Evolutionary conservation across 92 coral and sea anemone species (phyloP).

Genomic region (Isaurus tuberculatus): DNA sequence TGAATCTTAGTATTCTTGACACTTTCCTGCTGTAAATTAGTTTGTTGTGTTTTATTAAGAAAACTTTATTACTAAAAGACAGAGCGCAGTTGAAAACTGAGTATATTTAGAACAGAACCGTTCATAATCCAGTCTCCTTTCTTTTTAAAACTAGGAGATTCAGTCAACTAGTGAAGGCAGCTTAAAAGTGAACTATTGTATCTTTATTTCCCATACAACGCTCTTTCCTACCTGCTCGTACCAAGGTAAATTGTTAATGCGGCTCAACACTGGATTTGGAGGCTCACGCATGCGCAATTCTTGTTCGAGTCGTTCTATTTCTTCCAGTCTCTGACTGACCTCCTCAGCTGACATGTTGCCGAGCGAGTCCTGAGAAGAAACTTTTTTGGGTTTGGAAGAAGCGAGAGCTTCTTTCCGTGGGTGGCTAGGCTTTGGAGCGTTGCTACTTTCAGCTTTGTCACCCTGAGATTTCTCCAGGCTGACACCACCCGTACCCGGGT

Average conservation of each 20-base stretch:
- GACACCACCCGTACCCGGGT: constrained; percentile 11
- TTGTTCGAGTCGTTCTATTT: constrained; percentile 50
- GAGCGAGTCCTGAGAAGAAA: constrained; percentile 38
- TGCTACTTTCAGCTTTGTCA: neutral
- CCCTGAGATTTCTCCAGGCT: neutral
- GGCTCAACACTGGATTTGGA: constrained; percentile 63
- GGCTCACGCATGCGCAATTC: constrained; percentile 50
- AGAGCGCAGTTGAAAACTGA: too few relatives aligned
- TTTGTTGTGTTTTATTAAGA: too few relatives aligned
- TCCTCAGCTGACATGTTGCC: constrained; percentile 49
- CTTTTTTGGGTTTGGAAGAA: constrained; percentile 18
- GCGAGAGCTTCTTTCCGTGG: constrained; percentile 1
- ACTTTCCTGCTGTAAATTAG: too few relatives aligned
- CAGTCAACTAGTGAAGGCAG: too few relatives aligned
- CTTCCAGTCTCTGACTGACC: constrained; percentile 43
- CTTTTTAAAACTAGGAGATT: too few relatives aligned
- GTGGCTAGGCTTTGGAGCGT: constrained; percentile 1
- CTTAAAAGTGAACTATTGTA: too few relatives aligned
- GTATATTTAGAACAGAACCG: too few relatives aligned
- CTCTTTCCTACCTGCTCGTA: constrained; percentile 76
- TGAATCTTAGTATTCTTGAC: too few relatives aligned
- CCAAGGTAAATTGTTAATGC: constrained; percentile 84
- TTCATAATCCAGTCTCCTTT: too few relatives aligned
- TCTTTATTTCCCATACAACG: too few relatives aligned
- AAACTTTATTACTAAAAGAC: too few relatives aligned